A percentile compares a stretch with the other conserved stretches of the same genome.
Evolutionary conservation across 1,140 invertebrate genomes (phyloP).

Genomic region (Mylabris phalerata): DNA sequence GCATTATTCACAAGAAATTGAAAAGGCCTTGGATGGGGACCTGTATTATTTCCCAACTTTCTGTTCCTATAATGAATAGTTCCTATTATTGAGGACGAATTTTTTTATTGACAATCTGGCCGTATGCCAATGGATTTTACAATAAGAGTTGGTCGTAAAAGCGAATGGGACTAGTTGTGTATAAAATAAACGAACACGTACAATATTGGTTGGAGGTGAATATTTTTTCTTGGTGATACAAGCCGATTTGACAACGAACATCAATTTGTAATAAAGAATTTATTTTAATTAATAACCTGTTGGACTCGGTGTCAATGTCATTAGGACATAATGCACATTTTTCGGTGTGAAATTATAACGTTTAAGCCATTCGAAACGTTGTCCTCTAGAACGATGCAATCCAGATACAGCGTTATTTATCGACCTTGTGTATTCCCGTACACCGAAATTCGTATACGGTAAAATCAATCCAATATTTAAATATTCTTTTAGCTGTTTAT

Average conservation of each 20-base stretch:
- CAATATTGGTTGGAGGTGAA: no score
- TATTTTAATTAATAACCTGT: slow-evolving; percentile 51
- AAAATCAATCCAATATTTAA: slow-evolving; percentile 55
- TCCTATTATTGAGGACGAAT: no score
- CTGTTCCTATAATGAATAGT: neutral
- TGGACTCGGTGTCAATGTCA: slow-evolving; percentile 67
- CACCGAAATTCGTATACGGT: slow-evolving; percentile 58
- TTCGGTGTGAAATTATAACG: slow-evolving; percentile 54
- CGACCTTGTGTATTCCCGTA: slow-evolving; percentile 59
- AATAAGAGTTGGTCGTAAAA: no score
- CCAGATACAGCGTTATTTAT: slow-evolving; percentile 57
- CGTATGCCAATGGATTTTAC: no score
- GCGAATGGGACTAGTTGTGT: no score
- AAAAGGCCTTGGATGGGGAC: neutral
- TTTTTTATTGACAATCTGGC: no score
- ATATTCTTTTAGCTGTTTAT: slow-evolving; percentile 18
- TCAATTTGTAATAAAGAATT: neutral
- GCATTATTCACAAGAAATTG: no score
- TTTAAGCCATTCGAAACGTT: slow-evolving; percentile 55
- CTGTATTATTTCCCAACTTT: neutral
- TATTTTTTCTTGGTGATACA: neutral
- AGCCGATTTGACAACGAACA: neutral
- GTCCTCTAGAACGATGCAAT: slow-evolving; percentile 50
- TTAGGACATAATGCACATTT: slow-evolving; percentile 58
- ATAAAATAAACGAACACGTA: no score